A percentile compares a stretch with the other conserved stretches of the same genome.
Conservation (phyloP, 2,888 invertebrate genomes). For the Caenorhabditis sp. region DNA sequence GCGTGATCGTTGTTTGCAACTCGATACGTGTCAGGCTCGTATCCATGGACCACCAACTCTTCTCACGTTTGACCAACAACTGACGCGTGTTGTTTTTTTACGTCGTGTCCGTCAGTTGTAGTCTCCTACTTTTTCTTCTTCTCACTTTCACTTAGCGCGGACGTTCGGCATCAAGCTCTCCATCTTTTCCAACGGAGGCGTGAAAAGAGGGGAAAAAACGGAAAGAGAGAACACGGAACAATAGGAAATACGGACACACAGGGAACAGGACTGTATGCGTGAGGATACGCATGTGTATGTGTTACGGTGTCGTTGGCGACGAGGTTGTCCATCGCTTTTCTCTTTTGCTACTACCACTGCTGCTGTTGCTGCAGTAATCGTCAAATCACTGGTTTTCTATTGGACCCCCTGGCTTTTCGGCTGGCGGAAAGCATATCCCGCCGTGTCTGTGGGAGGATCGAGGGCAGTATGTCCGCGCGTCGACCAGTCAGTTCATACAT, state of each 20-base stretch:
- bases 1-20: constrained; percentile 44
- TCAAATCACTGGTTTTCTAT: constrained; percentile 49
- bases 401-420: constrained; percentile 47
- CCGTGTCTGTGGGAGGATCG: constrained; percentile 8
- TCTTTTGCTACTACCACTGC: no score
- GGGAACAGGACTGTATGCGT: constrained; percentile 29
- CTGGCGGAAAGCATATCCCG: constrained; percentile 43
- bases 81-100: constrained; percentile 44
- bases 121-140: constrained; percentile 12
- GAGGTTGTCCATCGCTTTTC: no score
- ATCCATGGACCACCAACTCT: constrained; percentile 44
- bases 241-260: constrained; percentile 40
- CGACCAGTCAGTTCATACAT: constrained; percentile 48
- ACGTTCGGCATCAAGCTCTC: constrained; percentile 20
- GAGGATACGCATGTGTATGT: constrained; percentile 22
- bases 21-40: constrained; percentile 61
- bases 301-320: constrained; percentile 24
- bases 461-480: constrained; percentile 20
- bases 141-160: constrained; percentile 9
- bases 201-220: constrained; percentile 8
- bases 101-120: not conserved
- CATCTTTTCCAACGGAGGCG: constrained; percentile 18
- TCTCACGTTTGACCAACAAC: constrained; percentile 59
- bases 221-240: constrained; percentile 30
- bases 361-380: constrained; percentile 29